Base-by-base conservation (phyloP, 2,113 vertebrate genomes). In the Semnornis frantzii region DNA sequence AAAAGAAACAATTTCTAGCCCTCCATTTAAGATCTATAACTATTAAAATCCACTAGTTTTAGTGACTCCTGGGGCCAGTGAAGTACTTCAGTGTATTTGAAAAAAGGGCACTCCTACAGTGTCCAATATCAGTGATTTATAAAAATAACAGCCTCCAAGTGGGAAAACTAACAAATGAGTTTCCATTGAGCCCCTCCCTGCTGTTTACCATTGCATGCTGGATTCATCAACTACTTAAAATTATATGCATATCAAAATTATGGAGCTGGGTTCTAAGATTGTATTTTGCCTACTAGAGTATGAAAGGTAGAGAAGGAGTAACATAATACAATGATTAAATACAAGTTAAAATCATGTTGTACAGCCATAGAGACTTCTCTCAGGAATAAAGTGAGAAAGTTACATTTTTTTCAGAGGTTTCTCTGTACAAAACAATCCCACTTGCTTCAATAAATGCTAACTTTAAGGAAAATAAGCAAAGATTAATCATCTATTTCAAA, bases 1-100 rank as follows among this genome's bases (percentile, higher is more conserved):
- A 98, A 98, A 98, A 97, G 97, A 98, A 98, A 98, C 98, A 98
- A 97, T 98, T 97, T 98, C 97, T 97, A 97, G 96, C 95, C 95
- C 96, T 98, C 97, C 94, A 97, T 97, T 98, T 98, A 97, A 97
- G 98, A 98, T 98, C 97, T 98, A 96, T 97, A 98, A 96, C 97
- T 98, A 98, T 98, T 98, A 98, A 98, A 98, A 98, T 97, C 96
- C 96, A 97, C 98, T 96, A 96, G 96, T 97, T 96, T 96, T 96
- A 81, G 89, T 97, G 97, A 97, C 97, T 98, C 97, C 97, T 97
- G 95, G 97, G 96, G 96, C 96, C 96, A 97, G 94, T 94, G 94
- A 97, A 97, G 94, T 97, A 95, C 93, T 97, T 97, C 95, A 86
- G 94, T 73, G 81, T 96, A 66, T 93, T 94, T 96, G 96, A 95